phyloP scores from a whole-genome alignment of 2,113 vertebrate species.

The Microtus pennsylvanicus region DNA sequence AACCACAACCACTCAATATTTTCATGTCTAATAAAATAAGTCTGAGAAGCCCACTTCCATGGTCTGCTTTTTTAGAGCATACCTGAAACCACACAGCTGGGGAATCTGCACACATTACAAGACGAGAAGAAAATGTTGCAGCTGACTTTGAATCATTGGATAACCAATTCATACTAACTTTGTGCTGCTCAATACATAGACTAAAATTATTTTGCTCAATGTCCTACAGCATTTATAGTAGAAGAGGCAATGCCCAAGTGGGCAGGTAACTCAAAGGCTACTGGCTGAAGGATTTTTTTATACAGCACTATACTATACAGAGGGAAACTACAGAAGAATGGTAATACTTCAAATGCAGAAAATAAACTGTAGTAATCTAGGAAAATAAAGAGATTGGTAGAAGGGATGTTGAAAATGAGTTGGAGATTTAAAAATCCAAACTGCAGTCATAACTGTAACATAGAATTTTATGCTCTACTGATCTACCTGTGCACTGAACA shows the following conservation, averaged over 20 bases:
- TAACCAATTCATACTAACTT: background rate
- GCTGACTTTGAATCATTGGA: background rate
- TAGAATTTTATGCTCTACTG: background rate
- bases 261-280: too few species aligned
- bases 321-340: too few species aligned
- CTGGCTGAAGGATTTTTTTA: too few species aligned
- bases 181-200: background rate
- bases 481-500: too few species aligned
- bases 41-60: background rate
- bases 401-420: background rate
- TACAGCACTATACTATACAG: background rate
- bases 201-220: background rate
- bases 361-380: background rate
- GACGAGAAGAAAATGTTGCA: background rate
- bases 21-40: background rate
- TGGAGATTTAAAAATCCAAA: background rate
- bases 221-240: too few species aligned
- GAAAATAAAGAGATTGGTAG: background rate
- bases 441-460: background rate
- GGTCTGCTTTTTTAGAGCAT: background rate
- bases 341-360: background rate
- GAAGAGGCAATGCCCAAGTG: too few species aligned
- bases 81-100: background rate
- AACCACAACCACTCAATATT: background rate
- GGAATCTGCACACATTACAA: background rate